Evolutionary conservation across 2,888 invertebrate species (phyloP).

Genomic region (Melolontha melolontha): DNA sequence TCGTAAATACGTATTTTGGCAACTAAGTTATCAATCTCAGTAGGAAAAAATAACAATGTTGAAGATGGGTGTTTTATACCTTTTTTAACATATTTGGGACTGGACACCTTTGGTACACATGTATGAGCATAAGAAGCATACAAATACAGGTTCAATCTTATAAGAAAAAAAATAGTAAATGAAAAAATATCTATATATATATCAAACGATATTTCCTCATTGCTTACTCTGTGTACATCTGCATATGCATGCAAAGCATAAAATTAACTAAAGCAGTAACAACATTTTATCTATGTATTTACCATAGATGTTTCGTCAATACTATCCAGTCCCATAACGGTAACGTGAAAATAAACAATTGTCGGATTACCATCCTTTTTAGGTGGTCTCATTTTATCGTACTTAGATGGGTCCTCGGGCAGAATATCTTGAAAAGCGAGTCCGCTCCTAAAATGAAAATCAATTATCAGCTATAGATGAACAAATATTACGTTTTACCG

Average conservation of each 20-base stretch:
- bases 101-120: too few species aligned
- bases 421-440: constrained; percentile 86
- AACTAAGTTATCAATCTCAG: too few species aligned
- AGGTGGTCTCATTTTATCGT: constrained; percentile 94
- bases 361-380: constrained; percentile 91
- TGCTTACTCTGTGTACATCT: too few species aligned
- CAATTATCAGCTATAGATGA: constrained; percentile 41
- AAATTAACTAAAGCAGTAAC: constrained; percentile 7
- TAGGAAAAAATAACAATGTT: too few species aligned
- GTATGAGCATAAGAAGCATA: too few species aligned
- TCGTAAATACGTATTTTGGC: too few species aligned
- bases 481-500: constrained; percentile 32
- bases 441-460: constrained; percentile 71
- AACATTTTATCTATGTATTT: constrained; percentile 52
- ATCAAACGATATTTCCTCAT: not conserved
- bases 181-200: not conserved
- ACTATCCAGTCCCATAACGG: constrained; percentile 94
- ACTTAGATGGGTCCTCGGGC: constrained; percentile 86
- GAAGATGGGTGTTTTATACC: too few species aligned
- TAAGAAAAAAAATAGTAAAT: too few species aligned
- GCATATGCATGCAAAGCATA: not conserved
- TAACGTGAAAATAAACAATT: constrained; percentile 90
- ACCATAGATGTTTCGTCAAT: constrained; percentile 97
- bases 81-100: too few species aligned
- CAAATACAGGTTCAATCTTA: too few species aligned